These are phyloP conservation scores for Corticium candelabrum DNA, from an alignment of 37 sponge, comb jelly and placozoan genomes.

Conservation along the genomic window DNA sequence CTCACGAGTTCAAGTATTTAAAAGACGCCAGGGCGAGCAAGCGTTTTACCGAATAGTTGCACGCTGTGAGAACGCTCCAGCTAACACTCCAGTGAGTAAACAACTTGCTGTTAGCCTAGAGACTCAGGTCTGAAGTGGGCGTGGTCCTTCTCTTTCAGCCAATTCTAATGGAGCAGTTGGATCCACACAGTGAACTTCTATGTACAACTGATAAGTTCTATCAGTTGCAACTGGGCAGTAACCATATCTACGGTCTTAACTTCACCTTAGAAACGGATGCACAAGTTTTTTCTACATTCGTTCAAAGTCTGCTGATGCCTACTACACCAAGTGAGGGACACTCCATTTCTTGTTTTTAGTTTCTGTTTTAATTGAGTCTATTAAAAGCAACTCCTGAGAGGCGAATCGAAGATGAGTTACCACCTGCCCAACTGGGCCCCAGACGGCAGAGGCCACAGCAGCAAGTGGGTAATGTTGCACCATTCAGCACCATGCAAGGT, in stretches of 20 bases:
- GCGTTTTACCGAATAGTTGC: background rate
- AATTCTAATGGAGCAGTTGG: background rate
- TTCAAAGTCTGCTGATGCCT: too few relatives aligned
- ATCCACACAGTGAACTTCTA: background rate
- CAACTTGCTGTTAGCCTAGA: too few relatives aligned
- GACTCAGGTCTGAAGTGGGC: too few relatives aligned
- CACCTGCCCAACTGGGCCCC: background rate
- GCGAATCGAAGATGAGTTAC: background rate
- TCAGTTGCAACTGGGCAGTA: background rate
- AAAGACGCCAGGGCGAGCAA: background rate
- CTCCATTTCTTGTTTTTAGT: too few relatives aligned
- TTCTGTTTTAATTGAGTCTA: too few relatives aligned
- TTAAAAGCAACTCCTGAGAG: background rate
- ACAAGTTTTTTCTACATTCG: background rate
- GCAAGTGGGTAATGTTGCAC: background rate
- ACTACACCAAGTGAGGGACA: too few relatives aligned
- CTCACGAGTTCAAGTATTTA: background rate
- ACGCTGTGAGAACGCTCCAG: background rate
- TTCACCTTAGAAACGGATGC: background rate
- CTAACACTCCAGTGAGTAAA: too few relatives aligned
- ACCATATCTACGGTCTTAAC: background rate
- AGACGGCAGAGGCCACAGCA: background rate
- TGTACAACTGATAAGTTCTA: background rate
- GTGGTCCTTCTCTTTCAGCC: background rate
- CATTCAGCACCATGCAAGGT: too few relatives aligned